These are phyloP conservation scores for Nothobranchius furzeri DNA, from an alignment of 2,113 vertebrate species.

Conservation along the genomic window DNA sequence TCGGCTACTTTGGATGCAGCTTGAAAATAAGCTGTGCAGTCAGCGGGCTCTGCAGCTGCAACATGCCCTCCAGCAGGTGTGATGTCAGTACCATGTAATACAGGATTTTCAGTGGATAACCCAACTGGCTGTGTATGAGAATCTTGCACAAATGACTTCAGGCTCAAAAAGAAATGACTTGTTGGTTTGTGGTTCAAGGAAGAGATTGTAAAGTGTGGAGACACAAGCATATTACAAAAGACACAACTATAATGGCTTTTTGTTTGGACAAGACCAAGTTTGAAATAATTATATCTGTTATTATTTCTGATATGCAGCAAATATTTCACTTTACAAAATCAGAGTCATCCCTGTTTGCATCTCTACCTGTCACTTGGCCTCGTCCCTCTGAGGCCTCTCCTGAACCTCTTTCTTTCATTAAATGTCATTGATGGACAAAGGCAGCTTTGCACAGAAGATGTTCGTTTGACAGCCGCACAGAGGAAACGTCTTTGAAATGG, in stretches of 20 bases:
- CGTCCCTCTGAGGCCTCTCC: too few relatives aligned
- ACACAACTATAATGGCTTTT: neutral
- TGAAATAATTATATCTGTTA: too few relatives aligned
- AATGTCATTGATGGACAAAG: too few relatives aligned
- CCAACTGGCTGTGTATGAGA: constrained; percentile 8
- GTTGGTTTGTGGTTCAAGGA: constrained; percentile 16
- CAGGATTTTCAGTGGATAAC: constrained; percentile 44
- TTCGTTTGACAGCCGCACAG: too few relatives aligned
- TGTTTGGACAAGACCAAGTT: neutral
- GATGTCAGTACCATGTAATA: constrained; percentile 47
- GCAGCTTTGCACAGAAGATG: too few relatives aligned
- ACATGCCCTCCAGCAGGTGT: constrained; percentile 48
- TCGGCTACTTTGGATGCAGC: constrained; percentile 34
- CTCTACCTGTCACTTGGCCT: too few relatives aligned
- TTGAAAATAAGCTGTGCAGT: constrained; percentile 36
- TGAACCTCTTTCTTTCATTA: too few relatives aligned
- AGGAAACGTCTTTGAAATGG: too few relatives aligned
- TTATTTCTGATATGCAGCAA: too few relatives aligned
- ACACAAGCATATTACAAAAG: neutral
- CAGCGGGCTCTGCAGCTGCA: constrained; percentile 33
- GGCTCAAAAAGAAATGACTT: constrained; percentile 19
- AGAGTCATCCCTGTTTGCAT: too few relatives aligned
- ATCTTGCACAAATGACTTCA: constrained; percentile 13
- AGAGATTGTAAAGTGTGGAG: neutral
- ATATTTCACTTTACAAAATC: too few relatives aligned